Conservation (phyloP, 2,113 vertebrate species). For the Nothocercus julius region DNA sequence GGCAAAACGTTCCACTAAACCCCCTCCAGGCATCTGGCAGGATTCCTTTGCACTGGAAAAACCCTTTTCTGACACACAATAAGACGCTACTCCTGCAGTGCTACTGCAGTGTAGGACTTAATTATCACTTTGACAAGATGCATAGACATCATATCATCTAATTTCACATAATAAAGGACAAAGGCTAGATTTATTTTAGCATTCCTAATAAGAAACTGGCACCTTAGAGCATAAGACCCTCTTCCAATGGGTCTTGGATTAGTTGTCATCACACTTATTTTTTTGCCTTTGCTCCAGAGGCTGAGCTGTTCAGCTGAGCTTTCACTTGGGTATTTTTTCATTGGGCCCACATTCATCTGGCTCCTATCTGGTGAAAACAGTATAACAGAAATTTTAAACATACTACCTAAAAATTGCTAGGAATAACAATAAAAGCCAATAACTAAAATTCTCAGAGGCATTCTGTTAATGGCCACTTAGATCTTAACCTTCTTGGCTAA, state of each 20-base stretch:
- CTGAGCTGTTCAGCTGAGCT: not conserved
- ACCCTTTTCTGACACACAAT: not conserved
- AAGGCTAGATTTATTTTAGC: not conserved
- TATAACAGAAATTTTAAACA: not conserved
- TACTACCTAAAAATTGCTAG: not conserved
- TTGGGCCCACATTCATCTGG: not conserved
- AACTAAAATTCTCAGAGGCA: not conserved
- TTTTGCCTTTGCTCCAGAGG: not conserved
- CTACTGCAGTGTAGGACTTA: not conserved
- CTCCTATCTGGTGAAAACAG: not conserved
- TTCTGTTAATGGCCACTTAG: not conserved
- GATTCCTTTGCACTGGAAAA: not conserved
- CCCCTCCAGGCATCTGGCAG: not conserved
- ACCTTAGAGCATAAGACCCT: not conserved
- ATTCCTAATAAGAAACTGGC: not conserved
- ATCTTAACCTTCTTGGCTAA: not conserved
- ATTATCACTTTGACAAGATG: conserved; percentile 15
- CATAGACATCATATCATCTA: not conserved
- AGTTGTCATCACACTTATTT: not conserved
- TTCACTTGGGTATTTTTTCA: not conserved
- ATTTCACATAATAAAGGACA: not conserved
- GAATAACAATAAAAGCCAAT: not conserved
- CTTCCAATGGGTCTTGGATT: not conserved
- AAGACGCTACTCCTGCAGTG: not conserved
- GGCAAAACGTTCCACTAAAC: not conserved